Evolutionary conservation across 2,888 invertebrate species (phyloP).

Genomic region (Boloria euphrosyne): DNA sequence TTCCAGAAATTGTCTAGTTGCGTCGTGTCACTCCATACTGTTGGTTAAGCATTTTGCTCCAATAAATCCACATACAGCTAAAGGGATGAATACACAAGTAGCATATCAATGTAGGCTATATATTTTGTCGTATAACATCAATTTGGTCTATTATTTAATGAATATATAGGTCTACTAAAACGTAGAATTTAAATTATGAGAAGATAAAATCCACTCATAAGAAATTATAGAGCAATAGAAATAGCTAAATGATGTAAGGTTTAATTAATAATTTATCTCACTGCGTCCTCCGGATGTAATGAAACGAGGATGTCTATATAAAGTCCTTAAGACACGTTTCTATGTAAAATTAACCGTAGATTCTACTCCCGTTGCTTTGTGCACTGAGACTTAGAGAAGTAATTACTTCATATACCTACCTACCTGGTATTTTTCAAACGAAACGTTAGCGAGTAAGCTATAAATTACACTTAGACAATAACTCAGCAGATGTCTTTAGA

Average conservation of each 20-base stretch:
- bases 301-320: slow-evolving; percentile 24
- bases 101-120: not conserved
- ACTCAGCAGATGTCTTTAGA: too few species aligned
- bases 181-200: not conserved
- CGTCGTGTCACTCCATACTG: slow-evolving; percentile 8
- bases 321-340: slow-evolving; percentile 16
- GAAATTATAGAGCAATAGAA: slow-evolving; percentile 21
- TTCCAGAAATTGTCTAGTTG: slow-evolving; percentile 16
- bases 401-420: not conserved
- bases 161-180: not conserved
- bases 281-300: slow-evolving; percentile 22
- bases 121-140: too few species aligned
- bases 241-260: slow-evolving; percentile 17
- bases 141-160: not conserved
- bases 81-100: not conserved
- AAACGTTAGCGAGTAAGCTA: too few species aligned
- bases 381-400: not conserved
- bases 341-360: slow-evolving; percentile 21
- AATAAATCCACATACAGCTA: not conserved
- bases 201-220: slow-evolving; percentile 6
- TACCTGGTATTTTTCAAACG: too few species aligned
- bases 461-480: too few species aligned
- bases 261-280: slow-evolving; percentile 37
- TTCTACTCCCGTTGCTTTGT: not conserved
- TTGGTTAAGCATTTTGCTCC: slow-evolving; percentile 1